Conservation (phyloP, 2,888 invertebrate genomes). For the Pherbina coryleti region DNA sequence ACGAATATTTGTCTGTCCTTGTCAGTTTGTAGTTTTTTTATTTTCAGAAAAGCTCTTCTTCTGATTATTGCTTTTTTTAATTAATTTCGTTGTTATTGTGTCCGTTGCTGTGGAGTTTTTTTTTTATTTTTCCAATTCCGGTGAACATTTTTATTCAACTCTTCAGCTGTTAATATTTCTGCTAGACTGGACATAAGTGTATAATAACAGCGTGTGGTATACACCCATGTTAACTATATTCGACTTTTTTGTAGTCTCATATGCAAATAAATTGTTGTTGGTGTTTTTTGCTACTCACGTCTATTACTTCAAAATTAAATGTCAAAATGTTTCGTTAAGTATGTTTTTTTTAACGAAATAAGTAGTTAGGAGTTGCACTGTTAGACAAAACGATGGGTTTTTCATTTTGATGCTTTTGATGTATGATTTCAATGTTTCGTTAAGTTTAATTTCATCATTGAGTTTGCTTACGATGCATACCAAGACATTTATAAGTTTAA, state of each 20-base stretch:
- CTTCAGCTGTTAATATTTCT: background rate
- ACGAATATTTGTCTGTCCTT: background rate
- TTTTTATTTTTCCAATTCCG: background rate
- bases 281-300: constrained; percentile 14
- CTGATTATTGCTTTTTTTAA: constrained; percentile 22
- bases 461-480: too few species aligned
- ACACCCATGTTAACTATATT: constrained; percentile 16
- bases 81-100: constrained; percentile 1
- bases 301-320: too few species aligned
- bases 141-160: background rate
- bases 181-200: background rate
- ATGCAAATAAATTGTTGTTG: background rate
- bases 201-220: background rate
- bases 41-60: background rate
- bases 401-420: too few species aligned
- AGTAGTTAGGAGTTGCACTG: too few species aligned
- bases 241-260: background rate
- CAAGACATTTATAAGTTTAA: too few species aligned
- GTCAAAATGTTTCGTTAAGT: too few species aligned
- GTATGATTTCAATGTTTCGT: too few species aligned
- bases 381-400: too few species aligned
- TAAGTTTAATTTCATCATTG: too few species aligned
- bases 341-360: too few species aligned
- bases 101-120: background rate
- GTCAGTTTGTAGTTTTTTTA: background rate